Evolutionary conservation across 2,888 invertebrate genomes (phyloP).

Genomic region (Pseudococcus longispinus): DNA sequence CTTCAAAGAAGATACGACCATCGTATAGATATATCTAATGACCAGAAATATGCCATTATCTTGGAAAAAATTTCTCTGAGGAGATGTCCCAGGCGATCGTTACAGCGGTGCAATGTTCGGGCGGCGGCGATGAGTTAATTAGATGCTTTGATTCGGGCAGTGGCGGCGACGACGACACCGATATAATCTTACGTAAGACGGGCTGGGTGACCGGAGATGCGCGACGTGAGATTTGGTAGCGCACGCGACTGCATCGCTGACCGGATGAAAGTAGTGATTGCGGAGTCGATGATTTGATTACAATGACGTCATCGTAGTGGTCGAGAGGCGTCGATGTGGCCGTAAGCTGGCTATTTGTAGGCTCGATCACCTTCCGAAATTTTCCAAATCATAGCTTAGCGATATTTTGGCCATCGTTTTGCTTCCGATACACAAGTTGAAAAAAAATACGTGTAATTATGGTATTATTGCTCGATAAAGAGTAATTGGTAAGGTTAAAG

Average conservation of each 20-base stretch:
- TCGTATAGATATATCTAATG: not conserved
- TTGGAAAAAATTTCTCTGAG: not conserved
- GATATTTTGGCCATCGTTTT: not conserved
- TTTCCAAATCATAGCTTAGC: conserved; percentile 28
- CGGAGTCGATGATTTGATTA: not conserved
- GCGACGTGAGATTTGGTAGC: not conserved
- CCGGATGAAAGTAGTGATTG: not conserved
- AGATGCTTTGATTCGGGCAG: not conserved
- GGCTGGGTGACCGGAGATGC: not conserved
- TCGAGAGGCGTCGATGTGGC: not conserved
- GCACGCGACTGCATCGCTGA: not conserved
- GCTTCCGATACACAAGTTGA: not conserved
- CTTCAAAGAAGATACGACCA: not conserved
- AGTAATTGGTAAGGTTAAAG: not conserved
- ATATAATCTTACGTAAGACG: not conserved
- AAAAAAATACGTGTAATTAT: not conserved
- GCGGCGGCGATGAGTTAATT: conserved; percentile 4
- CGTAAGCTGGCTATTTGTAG: not conserved
- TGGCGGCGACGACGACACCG: not conserved
- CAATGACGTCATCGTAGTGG: not conserved
- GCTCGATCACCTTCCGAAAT: conserved; percentile 36
- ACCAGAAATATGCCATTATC: not conserved
- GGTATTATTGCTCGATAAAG: not conserved
- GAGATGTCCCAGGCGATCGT: not conserved
- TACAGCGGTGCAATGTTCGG: not conserved